These are phyloP conservation scores for Antechinus stuartii DNA, from an alignment of 2,113 vertebrate species.

Conservation along the genomic window DNA sequence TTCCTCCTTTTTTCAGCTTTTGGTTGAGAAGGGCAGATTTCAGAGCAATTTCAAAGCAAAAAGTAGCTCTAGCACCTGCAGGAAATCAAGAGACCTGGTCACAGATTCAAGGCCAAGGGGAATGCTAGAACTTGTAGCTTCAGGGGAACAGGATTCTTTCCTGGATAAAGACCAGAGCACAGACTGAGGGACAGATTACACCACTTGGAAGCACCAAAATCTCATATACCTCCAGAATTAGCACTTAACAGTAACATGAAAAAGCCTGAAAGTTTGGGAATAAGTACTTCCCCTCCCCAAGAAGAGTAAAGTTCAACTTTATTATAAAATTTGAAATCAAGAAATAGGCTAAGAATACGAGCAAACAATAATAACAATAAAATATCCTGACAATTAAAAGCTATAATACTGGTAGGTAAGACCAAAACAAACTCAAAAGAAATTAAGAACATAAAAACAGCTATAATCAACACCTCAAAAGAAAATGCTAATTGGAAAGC, in stretches of 20 bases:
- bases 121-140: no score
- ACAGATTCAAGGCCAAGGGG: no score
- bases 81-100: no score
- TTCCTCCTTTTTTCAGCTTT: neutral
- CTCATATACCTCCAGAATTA: neutral
- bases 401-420: neutral
- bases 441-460: neutral
- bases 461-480: no score
- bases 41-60: neutral
- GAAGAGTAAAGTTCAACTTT: neutral
- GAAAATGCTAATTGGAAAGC: no score
- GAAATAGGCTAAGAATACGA: neutral
- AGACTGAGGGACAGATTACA: no score
- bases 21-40: neutral
- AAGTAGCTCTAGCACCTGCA: neutral
- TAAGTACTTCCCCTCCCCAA: neutral
- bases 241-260: neutral
- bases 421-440: neutral
- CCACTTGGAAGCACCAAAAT: no score
- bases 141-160: neutral
- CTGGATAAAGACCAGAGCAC: neutral
- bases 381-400: neutral
- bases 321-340: neutral
- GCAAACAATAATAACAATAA: neutral
- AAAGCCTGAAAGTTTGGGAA: neutral